Conservation (phyloP, 2,113 vertebrate genomes). For the Puma concolor region DNA sequence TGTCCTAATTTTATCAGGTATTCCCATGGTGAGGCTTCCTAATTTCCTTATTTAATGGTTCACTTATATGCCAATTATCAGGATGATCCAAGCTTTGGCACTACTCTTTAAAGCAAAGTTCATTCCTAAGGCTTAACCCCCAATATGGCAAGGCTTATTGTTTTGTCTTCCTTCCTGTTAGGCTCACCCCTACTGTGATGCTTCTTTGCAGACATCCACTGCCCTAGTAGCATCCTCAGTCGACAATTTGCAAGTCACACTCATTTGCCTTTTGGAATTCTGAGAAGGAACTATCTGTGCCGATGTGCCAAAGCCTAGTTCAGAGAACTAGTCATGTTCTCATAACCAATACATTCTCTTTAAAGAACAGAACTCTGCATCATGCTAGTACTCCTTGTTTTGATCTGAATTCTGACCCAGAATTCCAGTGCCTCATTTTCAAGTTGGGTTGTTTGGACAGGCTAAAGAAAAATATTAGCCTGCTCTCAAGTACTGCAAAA, state of each 20-base stretch:
- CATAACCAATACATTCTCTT: background rate
- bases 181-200: background rate
- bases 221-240: background rate
- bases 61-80: background rate
- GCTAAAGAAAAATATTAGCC: background rate
- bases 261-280: background rate
- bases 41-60: background rate
- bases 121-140: background rate
- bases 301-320: background rate
- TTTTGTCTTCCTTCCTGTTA: background rate
- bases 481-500: background rate
- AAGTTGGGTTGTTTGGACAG: background rate
- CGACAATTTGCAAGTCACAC: background rate
- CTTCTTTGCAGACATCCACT: rapidly evolving
- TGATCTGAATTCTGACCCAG: background rate
- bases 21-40: rapidly evolving
- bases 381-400: background rate
- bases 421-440: background rate
- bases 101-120: background rate
- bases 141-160: background rate
- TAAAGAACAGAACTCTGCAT: background rate
- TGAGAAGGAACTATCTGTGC: background rate
- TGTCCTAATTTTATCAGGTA: background rate
- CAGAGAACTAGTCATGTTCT: background rate
- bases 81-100: background rate